A percentile compares a stretch with the other conserved stretches of the same genome.
Evolutionary conservation across 2,888 invertebrate species (phyloP).

Genomic region (Candidula unifasciata): DNA sequence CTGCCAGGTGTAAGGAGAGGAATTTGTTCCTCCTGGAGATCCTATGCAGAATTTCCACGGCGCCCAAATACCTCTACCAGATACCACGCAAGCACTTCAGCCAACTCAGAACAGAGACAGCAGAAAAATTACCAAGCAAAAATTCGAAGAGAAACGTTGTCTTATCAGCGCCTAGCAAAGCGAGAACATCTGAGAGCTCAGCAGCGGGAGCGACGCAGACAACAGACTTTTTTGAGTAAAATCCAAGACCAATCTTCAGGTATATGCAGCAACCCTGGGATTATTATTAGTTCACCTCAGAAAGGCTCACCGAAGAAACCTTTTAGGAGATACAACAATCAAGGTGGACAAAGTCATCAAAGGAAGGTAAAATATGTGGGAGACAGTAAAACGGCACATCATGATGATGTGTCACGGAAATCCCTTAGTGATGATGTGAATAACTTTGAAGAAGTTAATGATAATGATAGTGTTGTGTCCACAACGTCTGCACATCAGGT

Average conservation of each 20-base stretch:
- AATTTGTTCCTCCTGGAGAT: conserved; percentile 18
- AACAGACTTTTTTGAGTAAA: not conserved
- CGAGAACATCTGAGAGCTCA: conserved; percentile 30
- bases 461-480: not conserved
- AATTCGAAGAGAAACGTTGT: conserved; percentile 1
- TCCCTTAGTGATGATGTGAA: not conserved
- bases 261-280: conserved; percentile 7
- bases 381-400: not conserved
- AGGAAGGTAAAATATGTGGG: not conserved
- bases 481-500: conserved; percentile 11
- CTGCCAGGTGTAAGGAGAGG: conserved; percentile 26
- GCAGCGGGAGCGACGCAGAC: conserved; percentile 16
- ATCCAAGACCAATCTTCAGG: conserved; percentile 2
- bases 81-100: not conserved
- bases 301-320: conserved; percentile 13
- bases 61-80: not conserved
- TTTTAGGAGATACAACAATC: not conserved
- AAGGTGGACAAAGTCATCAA: not conserved
- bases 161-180: conserved; percentile 11
- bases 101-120: conserved; percentile 1
- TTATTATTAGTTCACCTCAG: conserved; percentile 30
- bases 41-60: conserved; percentile 23
- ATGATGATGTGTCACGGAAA: not conserved
- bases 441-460: not conserved
- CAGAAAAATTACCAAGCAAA: conserved; percentile 20